A percentile compares a stretch with the other conserved stretches of the same genome.
Conservation (phyloP, 2,113 vertebrate species). For the Grantiella picta region DNA sequence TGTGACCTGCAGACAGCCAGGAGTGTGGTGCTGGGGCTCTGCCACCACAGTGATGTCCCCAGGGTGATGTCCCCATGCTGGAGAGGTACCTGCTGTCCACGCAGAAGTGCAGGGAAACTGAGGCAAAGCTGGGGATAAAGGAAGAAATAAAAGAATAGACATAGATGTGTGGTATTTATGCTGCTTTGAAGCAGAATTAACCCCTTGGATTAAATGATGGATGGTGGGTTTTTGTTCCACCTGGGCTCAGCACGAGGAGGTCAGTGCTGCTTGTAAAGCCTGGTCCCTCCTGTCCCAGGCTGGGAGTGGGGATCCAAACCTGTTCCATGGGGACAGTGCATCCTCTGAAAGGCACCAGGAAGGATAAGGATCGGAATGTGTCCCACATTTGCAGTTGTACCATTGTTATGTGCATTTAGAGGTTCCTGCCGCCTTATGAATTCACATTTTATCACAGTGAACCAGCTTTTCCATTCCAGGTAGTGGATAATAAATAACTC, state of each 20-base stretch:
- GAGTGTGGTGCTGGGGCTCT: not conserved
- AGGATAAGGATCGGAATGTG: not conserved
- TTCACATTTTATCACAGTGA: not conserved
- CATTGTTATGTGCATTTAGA: not conserved
- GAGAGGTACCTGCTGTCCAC: not conserved
- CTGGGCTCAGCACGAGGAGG: rapidly evolving
- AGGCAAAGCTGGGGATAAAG: not conserved
- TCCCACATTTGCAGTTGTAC: not conserved
- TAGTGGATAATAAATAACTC: slow-evolving; percentile 22
- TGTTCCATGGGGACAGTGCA: rapidly evolving
- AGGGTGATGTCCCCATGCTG: rapidly evolving
- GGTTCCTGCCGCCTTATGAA: not conserved
- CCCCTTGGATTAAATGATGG: not conserved
- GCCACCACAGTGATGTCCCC: not conserved
- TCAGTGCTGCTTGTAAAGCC: not conserved
- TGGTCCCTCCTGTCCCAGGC: not conserved
- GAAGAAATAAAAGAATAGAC: not conserved
- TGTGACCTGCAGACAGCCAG: not conserved
- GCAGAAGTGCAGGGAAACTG: rapidly evolving
- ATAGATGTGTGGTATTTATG: not conserved
- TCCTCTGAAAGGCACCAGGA: not conserved
- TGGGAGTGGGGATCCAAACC: not conserved
- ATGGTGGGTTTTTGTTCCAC: not conserved
- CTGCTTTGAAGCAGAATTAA: not conserved
- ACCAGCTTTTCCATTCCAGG: slow-evolving; percentile 47